Conservation (phyloP, 2,797 vertebrate species). For the Anguilla marmorata region DNA sequence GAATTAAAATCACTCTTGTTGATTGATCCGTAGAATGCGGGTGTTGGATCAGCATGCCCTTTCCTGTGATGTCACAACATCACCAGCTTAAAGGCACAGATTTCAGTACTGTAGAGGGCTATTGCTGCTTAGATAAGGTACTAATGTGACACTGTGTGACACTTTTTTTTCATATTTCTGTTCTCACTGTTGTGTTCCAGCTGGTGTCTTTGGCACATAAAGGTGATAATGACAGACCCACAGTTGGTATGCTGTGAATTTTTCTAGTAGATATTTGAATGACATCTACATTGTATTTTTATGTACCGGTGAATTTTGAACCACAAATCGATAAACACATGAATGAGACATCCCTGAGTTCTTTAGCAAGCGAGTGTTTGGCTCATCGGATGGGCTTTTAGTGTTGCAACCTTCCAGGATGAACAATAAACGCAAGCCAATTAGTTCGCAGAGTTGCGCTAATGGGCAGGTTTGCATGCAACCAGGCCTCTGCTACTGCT, state of each 20-base stretch:
- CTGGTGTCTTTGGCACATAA: constrained; percentile 52
- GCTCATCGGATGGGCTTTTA: neutral
- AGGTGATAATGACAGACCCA: constrained; percentile 63
- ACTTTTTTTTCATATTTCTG: neutral
- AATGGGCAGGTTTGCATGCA: neutral
- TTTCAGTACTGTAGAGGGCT: neutral
- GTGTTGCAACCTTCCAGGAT: neutral
- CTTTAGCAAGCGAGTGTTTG: neutral
- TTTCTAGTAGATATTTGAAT: constrained; percentile 74
- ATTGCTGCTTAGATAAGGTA: neutral
- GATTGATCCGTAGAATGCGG: constrained; percentile 1
- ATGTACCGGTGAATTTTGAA: constrained; percentile 55
- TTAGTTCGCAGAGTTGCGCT: neutral
- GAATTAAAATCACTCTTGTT: neutral
- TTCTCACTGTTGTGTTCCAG: constrained; percentile 41
- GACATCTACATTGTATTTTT: constrained; percentile 68
- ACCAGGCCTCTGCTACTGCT: neutral
- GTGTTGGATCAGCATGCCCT: neutral
- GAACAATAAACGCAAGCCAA: neutral
- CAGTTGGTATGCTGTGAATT: constrained; percentile 60
- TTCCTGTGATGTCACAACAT: neutral
- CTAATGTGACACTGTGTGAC: no score
- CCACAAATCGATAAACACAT: neutral
- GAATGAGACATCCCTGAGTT: neutral
- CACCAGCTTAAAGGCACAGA: neutral